phyloP scores from a whole-genome alignment of 2,797 vertebrate species.

The Aeoliscus strigatus region DNA sequence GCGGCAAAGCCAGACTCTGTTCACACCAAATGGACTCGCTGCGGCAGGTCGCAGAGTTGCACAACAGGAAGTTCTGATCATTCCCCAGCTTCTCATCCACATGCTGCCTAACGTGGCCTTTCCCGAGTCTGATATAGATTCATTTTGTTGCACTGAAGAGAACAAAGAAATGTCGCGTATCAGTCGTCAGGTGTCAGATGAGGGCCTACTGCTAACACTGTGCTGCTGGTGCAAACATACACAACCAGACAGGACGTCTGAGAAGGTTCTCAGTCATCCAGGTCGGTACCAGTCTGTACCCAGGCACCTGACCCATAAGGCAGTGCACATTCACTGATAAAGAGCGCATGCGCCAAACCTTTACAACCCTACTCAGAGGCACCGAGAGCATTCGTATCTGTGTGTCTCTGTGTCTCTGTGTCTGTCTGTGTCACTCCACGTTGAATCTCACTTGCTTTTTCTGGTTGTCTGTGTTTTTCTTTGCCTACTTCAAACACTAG shows the following conservation, averaged over 20 bases:
- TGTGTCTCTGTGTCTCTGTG: too few species aligned
- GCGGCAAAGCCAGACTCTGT: constrained; percentile 67
- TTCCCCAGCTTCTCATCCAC: constrained; percentile 5
- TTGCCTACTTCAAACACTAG: too few species aligned
- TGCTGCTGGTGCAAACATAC: neutral
- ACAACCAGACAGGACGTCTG: neutral
- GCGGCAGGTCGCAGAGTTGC: constrained; percentile 63
- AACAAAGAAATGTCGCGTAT: constrained; percentile 16
- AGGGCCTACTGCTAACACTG: constrained; percentile 3
- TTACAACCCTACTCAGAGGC: too few species aligned
- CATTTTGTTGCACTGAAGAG: constrained; percentile 14
- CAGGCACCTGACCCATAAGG: too few species aligned
- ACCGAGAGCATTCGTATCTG: too few species aligned
- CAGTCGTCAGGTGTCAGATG: neutral
- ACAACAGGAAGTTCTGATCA: constrained; percentile 76
- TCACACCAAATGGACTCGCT: constrained; percentile 80
- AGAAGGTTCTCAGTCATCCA: too few species aligned
- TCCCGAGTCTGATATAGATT: neutral
- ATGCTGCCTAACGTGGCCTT: constrained; percentile 17
- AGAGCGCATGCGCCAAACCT: too few species aligned
- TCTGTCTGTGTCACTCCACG: too few species aligned
- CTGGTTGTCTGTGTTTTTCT: too few species aligned
- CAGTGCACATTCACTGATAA: too few species aligned
- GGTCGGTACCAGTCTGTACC: too few species aligned
- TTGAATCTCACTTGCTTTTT: too few species aligned